Percentiles rank a stretch among this genome's conserved stretches.
These are phyloP conservation scores for Macrostomum lignano DNA, from an alignment of 1,140 invertebrate genomes.

Conservation along the genomic window DNA sequence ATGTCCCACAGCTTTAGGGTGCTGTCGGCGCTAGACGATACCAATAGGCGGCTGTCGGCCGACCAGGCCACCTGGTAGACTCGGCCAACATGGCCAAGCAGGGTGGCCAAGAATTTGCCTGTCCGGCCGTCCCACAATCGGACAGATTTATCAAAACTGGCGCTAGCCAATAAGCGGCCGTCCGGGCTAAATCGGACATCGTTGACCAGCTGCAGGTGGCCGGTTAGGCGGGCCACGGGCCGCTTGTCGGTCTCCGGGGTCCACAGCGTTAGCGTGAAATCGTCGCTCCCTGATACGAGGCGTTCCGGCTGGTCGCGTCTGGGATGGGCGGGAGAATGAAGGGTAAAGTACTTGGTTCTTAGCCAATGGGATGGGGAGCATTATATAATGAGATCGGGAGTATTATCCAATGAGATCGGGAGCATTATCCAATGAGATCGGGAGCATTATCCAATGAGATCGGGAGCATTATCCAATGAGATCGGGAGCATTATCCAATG, in stretches of 20 bases:
- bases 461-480: too few relatives aligned
- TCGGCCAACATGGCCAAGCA: slow-evolving; percentile 76
- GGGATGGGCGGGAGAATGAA: too few relatives aligned
- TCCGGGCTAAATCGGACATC: slow-evolving; percentile 94
- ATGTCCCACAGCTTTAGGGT: slow-evolving; percentile 48
- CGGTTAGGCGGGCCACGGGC: slow-evolving; percentile 60
- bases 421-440: too few relatives aligned
- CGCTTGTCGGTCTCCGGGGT: slow-evolving; percentile 52
- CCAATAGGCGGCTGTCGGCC: slow-evolving; percentile 65
- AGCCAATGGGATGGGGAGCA: too few relatives aligned
- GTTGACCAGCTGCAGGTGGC: slow-evolving; percentile 82
- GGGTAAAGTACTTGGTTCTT: too few relatives aligned
- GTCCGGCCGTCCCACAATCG: slow-evolving; percentile 71
- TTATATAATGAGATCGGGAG: too few relatives aligned
- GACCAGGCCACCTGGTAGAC: slow-evolving; percentile 93
- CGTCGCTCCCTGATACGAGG: slow-evolving; percentile 83
- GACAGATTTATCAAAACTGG: slow-evolving; percentile 92
- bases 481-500: too few relatives aligned
- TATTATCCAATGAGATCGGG: too few relatives aligned
- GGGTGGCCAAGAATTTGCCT: slow-evolving; percentile 53
- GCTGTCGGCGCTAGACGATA: slow-evolving; percentile 84
- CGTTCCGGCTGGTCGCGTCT: slow-evolving; percentile 35
- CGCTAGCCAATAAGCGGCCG: slow-evolving; percentile 63
- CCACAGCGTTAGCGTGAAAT: slow-evolving; percentile 92
- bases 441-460: too few relatives aligned